Conservation (phyloP, 2,888 invertebrate genomes). For the Eucera pruinosa region DNA sequence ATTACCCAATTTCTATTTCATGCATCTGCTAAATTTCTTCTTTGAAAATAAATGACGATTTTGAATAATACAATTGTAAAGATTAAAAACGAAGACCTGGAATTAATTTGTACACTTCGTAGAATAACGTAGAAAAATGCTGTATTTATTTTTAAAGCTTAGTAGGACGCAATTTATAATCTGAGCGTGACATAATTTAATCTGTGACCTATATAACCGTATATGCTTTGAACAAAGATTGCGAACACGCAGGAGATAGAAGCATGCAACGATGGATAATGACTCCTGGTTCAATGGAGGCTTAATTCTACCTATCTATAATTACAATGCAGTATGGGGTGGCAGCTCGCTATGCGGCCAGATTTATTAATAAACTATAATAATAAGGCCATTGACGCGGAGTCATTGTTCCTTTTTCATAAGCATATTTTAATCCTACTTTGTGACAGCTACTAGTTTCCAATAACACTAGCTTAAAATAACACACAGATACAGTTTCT, state of each 20-base stretch:
- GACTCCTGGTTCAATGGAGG: slow-evolving; percentile 3
- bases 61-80: too few species aligned
- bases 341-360: background rate
- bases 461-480: background rate
- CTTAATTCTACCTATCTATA: slow-evolving; percentile 25
- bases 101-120: too few species aligned
- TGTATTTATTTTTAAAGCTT: too few species aligned
- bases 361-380: slow-evolving; percentile 30
- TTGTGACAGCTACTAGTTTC: background rate
- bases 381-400: background rate
- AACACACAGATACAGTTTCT: too few species aligned
- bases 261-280: slow-evolving; percentile 5
- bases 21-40: too few species aligned
- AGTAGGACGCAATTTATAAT: background rate
- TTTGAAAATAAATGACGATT: too few species aligned
- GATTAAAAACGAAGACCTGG: too few species aligned
- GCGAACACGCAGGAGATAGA: background rate
- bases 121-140: too few species aligned
- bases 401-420: background rate
- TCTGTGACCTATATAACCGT: background rate
- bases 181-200: background rate
- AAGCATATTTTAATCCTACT: background rate
- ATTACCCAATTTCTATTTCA: too few species aligned
- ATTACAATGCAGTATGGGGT: slow-evolving; percentile 5
- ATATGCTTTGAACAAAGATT: background rate